A percentile compares a stretch with the other conserved stretches of the same genome.
phyloP scores from a whole-genome alignment of 2,888 invertebrate species.

The Eupeodes luniger region DNA sequence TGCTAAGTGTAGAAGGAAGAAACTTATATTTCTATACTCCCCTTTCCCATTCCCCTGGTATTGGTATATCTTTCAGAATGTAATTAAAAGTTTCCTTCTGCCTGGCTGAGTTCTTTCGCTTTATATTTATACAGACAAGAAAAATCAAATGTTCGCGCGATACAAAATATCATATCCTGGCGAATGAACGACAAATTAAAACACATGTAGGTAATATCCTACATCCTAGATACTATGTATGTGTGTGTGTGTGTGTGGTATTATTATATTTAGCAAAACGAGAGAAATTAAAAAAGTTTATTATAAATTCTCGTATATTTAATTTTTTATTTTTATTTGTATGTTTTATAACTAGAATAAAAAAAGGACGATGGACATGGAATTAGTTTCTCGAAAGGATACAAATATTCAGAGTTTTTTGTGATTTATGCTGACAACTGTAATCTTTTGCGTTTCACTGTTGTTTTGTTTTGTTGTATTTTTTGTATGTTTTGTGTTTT shows the following conservation, averaged over 20 bases:
- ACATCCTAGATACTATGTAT: too few species aligned
- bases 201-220: constrained; percentile 1
- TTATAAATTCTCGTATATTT: constrained; percentile 17
- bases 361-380: constrained; percentile 37
- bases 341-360: constrained; percentile 13
- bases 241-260: background rate
- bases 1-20: background rate
- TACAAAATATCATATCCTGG: background rate
- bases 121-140: background rate
- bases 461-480: constrained; percentile 1
- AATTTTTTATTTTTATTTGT: constrained; percentile 18
- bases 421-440: constrained; percentile 74
- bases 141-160: background rate
- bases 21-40: constrained; percentile 12
- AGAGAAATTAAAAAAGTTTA: constrained; percentile 58
- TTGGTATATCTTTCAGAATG: constrained; percentile 59
- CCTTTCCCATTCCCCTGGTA: background rate
- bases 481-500: background rate
- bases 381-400: constrained; percentile 61
- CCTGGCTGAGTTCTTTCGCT: background rate
- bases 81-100: constrained; percentile 63
- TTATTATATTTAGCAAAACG: constrained; percentile 13
- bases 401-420: constrained; percentile 55
- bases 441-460: constrained; percentile 58
- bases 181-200: background rate